Conservation (phyloP, 2,888 invertebrate species). For the Drosophila engyochracea region DNA sequence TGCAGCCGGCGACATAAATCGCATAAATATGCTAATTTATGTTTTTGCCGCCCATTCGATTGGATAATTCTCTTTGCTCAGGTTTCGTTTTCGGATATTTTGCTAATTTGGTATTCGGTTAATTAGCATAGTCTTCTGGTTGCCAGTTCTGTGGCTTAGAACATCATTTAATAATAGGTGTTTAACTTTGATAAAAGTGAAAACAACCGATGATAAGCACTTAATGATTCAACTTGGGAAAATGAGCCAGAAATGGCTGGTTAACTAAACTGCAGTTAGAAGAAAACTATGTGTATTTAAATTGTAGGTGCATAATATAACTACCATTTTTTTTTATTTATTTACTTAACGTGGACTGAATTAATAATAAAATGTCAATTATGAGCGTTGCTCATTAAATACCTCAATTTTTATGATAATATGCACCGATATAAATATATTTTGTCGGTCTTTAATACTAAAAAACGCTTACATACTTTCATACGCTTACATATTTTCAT, state of each 20-base stretch:
- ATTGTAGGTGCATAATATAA: not conserved
- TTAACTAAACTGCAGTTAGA: not conserved
- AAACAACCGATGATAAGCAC: constrained; percentile 10
- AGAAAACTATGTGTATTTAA: not conserved
- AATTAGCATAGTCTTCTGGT: constrained; percentile 49
- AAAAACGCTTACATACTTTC: not conserved
- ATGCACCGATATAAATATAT: not conserved
- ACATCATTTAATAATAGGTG: not conserved
- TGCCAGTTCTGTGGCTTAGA: constrained; percentile 10
- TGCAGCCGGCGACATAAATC: constrained; percentile 57
- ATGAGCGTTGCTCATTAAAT: constrained; percentile 24
- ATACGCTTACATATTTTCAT: constrained; percentile 12
- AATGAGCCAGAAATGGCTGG: constrained; percentile 14
- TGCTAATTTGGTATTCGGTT: constrained; percentile 29
- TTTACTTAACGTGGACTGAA: not conserved
- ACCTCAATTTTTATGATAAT: constrained; percentile 1
- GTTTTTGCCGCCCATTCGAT: constrained; percentile 50
- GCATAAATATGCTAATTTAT: constrained; percentile 67
- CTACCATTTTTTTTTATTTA: not conserved
- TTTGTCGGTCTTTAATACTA: not conserved
- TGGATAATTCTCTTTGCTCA: constrained; percentile 39
- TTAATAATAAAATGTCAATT: constrained; percentile 13
- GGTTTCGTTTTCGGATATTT: constrained; percentile 37
- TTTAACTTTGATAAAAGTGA: constrained; percentile 38
- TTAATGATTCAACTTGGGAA: not conserved